phyloP scores from a whole-genome alignment of 2,113 vertebrate species.

The Mesoclemmys tuberculata region DNA sequence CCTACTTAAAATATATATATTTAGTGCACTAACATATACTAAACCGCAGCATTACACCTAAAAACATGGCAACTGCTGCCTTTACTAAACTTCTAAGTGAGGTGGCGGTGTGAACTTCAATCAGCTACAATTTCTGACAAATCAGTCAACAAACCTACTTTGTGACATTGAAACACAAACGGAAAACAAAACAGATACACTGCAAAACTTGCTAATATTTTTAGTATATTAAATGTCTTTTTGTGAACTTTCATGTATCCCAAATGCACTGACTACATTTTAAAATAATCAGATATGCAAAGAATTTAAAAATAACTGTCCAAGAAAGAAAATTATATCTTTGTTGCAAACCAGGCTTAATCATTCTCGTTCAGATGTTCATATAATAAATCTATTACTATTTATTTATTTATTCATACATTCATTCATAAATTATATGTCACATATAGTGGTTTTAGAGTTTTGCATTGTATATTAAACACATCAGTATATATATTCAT shows the following conservation, averaged over 20 bases:
- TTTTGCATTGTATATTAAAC: neutral
- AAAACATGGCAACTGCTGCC: no score
- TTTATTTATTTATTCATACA: conserved; percentile 64
- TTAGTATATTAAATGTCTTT: conserved; percentile 20
- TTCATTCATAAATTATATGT: neutral
- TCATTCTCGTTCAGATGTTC: conserved; percentile 60
- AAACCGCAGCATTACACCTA: neutral
- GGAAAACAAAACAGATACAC: neutral
- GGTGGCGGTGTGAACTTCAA: no score
- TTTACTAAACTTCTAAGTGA: no score
- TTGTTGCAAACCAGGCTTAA: conserved; percentile 54
- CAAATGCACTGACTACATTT: conserved; percentile 41
- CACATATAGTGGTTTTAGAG: conserved; percentile 34
- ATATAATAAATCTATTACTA: conserved; percentile 45
- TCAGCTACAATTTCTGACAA: no score
- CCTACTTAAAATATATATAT: neutral
- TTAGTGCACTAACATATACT: neutral
- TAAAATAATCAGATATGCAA: conserved; percentile 54
- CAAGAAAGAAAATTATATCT: conserved; percentile 54
- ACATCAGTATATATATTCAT: neutral
- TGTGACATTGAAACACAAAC: neutral
- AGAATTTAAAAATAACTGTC: conserved; percentile 41
- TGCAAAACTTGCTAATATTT: conserved; percentile 30
- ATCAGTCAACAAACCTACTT: no score
- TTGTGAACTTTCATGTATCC: conserved; percentile 59